Evolutionary conservation across 2,797 vertebrate species (phyloP), one percentile per base, ranked within the genome.

Genomic region (Mastacembelus armatus): DNA sequence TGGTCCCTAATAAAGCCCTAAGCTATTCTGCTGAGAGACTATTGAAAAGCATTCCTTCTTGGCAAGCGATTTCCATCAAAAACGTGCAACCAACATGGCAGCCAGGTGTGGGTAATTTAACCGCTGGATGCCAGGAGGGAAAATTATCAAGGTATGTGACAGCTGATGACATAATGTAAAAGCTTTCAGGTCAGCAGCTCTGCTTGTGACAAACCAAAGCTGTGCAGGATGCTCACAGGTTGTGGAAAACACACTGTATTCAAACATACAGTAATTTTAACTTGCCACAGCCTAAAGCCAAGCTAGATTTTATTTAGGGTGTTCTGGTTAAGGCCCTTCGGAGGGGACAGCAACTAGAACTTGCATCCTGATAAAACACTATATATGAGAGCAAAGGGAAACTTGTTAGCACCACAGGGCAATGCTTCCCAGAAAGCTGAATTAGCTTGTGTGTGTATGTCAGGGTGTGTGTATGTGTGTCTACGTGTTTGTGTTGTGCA

Each of bases 81-180:
- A 86, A 86, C 80, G 81, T 78, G 77, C 80, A 84, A 79, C 77
- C 67, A 85, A 85, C 84, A 85, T 90, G 86, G 84, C 77, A 61
- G 67, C 88, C 89, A 91, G 88, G 83, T 90, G 90, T 1, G 15
- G 79, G 84, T 83, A 81, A 90, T 91, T 90, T 80, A 38, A 81
- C 72, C 15, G 21, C 54, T 65, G 47, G 52, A 72, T 89, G 73
- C 90, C 87, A 88, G 83, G 72, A 81, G 77, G 74, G 67, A 60
- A 86, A 88, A 85, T 84, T 71, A 85, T 85, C 74, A 71, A 74
- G 64, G 71, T 47, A 56, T 74, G 85, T 88, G 89, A 89, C 85
- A 88, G 68, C 62, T 89, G 87, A 90, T 88, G 68, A 80, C 80
- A 82, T 86, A 82, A 87, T 81, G 66, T 74, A 60, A 86, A 85